Percentiles rank a stretch among this genome's conserved stretches.
Evolutionary conservation across 2,888 invertebrate species (phyloP).

Genomic region (Lochmaea crataegi): DNA sequence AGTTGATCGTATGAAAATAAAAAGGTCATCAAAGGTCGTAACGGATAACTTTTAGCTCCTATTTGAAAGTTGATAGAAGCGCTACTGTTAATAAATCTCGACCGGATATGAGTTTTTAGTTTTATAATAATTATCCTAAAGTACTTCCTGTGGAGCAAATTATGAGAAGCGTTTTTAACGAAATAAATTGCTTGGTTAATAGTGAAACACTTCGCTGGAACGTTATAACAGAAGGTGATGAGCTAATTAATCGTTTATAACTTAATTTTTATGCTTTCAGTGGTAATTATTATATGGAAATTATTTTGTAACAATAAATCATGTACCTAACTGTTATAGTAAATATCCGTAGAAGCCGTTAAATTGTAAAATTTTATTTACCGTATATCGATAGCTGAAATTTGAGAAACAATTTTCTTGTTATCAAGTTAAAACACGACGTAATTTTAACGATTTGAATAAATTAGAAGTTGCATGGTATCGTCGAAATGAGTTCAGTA

Average conservation of each 20-base stretch:
- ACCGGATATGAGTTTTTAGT: conserved; percentile 59
- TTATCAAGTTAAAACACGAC: conserved; percentile 14
- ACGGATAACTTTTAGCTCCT: too few species aligned
- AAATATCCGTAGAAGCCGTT: not conserved
- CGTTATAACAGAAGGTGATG: conserved; percentile 39
- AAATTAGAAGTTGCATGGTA: conserved; percentile 55
- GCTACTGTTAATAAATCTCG: conserved; percentile 48
- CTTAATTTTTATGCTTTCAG: conserved; percentile 16
- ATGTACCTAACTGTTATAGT: not conserved
- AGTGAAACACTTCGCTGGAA: conserved; percentile 46
- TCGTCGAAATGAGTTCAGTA: conserved; percentile 36
- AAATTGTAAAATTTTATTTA: too few species aligned
- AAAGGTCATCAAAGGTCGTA: too few species aligned
- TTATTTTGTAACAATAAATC: not conserved
- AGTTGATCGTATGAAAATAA: conserved; percentile 21
- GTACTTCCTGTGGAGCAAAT: conserved; percentile 51
- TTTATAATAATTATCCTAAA: conserved; percentile 55
- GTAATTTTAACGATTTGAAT: conserved; percentile 41
- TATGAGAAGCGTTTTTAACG: conserved; percentile 46
- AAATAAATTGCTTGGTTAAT: conserved; percentile 50
- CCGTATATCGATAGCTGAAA: not conserved
- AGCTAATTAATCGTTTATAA: conserved; percentile 32
- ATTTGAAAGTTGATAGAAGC: not conserved
- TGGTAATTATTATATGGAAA: conserved; percentile 6
- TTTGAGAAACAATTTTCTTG: conserved; percentile 7